Conservation (phyloP, 2,888 invertebrate genomes). For the Idaea dimidiata region DNA sequence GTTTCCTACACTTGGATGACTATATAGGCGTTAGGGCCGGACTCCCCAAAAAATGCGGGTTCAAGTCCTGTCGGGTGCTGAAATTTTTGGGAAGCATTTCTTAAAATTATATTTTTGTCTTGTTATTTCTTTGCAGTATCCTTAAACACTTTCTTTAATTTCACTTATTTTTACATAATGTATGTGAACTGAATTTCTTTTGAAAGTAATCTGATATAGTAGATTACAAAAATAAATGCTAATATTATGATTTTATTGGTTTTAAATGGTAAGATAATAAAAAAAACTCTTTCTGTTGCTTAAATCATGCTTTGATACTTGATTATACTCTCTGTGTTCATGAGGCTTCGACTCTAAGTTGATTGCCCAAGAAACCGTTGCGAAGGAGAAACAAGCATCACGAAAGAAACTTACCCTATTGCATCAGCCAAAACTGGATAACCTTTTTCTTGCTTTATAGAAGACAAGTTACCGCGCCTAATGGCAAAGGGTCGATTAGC, state of each 20-base stretch:
- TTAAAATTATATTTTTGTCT: too few species aligned
- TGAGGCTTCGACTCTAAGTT: conserved; percentile 38
- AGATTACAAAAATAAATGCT: not conserved
- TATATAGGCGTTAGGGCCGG: too few species aligned
- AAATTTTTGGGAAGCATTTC: too few species aligned
- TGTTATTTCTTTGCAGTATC: not conserved
- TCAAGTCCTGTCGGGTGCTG: too few species aligned
- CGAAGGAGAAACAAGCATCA: conserved; percentile 53
- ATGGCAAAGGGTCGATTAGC: conserved; percentile 13
- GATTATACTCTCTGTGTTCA: conserved; percentile 42
- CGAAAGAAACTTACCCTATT: conserved; percentile 62
- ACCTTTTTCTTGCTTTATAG: conserved; percentile 52
- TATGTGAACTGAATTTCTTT: not conserved
- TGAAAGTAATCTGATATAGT: not conserved
- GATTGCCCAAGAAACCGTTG: conserved; percentile 34
- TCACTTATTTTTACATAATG: not conserved
- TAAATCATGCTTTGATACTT: conserved; percentile 22
- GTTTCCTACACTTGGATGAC: too few species aligned
- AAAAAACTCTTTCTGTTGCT: conserved; percentile 17
- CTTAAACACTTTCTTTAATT: not conserved
- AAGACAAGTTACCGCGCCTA: conserved; percentile 52
- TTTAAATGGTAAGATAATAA: not conserved
- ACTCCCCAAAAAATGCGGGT: too few species aligned
- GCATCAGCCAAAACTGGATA: conserved; percentile 71
- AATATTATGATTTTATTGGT: not conserved